A percentile compares a stretch with the other conserved stretches of the same genome.
These are phyloP conservation scores for Camelus dromedarius DNA, from an alignment of 2,113 vertebrate genomes.

Conservation along the genomic window DNA sequence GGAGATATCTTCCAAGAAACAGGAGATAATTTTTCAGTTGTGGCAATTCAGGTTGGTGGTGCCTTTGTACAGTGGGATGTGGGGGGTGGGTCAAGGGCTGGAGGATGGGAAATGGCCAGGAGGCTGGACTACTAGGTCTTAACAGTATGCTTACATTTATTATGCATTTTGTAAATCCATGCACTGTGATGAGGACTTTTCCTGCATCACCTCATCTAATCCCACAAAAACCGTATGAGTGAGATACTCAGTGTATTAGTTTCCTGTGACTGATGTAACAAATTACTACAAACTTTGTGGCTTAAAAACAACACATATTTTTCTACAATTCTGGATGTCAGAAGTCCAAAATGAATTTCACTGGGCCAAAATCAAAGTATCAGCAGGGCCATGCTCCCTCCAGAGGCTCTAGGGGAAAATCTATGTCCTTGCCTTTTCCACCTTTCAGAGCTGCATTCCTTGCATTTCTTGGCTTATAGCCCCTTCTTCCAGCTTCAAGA, in stretches of 20 bases:
- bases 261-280: background rate
- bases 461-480: background rate
- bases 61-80: background rate
- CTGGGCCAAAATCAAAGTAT: background rate
- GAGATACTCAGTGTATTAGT: background rate
- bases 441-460: background rate
- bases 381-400: background rate
- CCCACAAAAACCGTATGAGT: background rate
- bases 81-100: background rate
- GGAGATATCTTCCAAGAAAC: conserved; percentile 89
- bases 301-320: background rate
- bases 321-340: background rate
- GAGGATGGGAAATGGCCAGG: background rate
- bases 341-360: background rate
- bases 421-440: background rate
- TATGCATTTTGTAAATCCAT: background rate
- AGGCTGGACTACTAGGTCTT: background rate
- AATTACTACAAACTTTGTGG: background rate
- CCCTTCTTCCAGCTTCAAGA: background rate
- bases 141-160: background rate
- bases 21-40: conserved; percentile 89
- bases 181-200: background rate
- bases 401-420: background rate
- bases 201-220: background rate
- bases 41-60: conserved; percentile 90